These are phyloP conservation scores for Pyrrhia umbra DNA, from an alignment of 2,888 invertebrate species.

Conservation along the genomic window DNA sequence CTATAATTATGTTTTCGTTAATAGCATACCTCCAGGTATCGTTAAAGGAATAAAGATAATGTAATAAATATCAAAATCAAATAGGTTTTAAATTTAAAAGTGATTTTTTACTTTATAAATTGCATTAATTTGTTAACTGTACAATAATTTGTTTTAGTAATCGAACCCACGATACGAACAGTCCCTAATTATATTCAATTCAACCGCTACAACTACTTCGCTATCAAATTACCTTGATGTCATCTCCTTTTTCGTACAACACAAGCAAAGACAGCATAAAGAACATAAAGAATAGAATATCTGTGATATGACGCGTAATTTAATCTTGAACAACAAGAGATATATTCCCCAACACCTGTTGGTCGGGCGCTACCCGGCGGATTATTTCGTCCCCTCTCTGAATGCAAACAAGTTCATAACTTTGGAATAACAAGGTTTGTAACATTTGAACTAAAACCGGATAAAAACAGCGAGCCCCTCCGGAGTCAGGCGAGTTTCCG, in stretches of 20 bases:
- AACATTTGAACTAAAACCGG: conserved; percentile 61
- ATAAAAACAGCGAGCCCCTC: conserved; percentile 60
- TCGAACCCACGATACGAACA: no score
- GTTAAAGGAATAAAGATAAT: no score
- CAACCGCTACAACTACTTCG: not conserved
- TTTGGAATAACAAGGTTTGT: conserved; percentile 69
- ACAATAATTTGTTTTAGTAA: no score
- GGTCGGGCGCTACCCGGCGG: conserved; percentile 45
- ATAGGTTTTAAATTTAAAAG: no score
- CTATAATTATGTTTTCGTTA: no score
- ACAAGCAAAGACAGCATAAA: not conserved
- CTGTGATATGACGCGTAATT: conserved; percentile 4
- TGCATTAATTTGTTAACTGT: no score
- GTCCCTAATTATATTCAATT: no score
- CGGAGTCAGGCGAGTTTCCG: conserved; percentile 48
- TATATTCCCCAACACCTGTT: conserved; percentile 56
- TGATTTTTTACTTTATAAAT: no score
- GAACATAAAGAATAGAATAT: not conserved
- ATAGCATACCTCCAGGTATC: no score
- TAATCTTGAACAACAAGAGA: conserved; percentile 11
- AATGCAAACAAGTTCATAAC: conserved; percentile 75
- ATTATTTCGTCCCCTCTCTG: conserved; percentile 59
- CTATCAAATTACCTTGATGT: not conserved
- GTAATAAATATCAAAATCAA: no score
- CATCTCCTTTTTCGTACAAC: not conserved